These are phyloP conservation scores for Apis mellifera DNA, from an alignment of 1,140 invertebrate species.

Conservation along the genomic window DNA sequence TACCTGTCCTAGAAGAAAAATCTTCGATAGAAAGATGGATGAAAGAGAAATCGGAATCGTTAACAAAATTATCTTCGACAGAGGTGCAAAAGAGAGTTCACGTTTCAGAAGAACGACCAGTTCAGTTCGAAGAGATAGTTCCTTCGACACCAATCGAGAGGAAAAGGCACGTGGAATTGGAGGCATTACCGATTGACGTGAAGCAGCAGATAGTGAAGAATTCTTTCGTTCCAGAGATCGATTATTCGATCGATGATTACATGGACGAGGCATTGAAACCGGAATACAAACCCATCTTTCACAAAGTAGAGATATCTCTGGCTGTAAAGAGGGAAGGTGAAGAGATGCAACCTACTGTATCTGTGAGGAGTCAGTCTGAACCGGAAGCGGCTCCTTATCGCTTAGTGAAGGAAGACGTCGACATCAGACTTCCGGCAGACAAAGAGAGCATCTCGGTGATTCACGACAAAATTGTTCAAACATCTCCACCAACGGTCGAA, in stretches of 20 bases:
- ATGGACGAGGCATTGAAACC: slow-evolving; percentile 60
- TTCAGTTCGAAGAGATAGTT: neutral
- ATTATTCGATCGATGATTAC: slow-evolving; percentile 25
- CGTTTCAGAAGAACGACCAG: slow-evolving; percentile 25
- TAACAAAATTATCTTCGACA: too few relatives aligned
- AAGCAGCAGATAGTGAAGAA: slow-evolving; percentile 28
- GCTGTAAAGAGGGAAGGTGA: slow-evolving; percentile 70
- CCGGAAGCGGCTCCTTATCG: slow-evolving; percentile 60
- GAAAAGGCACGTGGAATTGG: neutral
- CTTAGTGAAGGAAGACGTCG: slow-evolving; percentile 73
- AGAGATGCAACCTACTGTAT: slow-evolving; percentile 64
- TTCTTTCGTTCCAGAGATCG: slow-evolving; percentile 35
- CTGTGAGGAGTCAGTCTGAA: slow-evolving; percentile 70
- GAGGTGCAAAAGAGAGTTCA: slow-evolving; percentile 11
- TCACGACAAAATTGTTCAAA: slow-evolving; percentile 70
- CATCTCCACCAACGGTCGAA: slow-evolving; percentile 37
- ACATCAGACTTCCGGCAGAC: slow-evolving; percentile 71
- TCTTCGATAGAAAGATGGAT: neutral
- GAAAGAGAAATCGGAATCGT: too few relatives aligned
- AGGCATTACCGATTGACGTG: neutral
- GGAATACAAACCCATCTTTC: slow-evolving; percentile 63
- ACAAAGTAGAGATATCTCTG: slow-evolving; percentile 75
- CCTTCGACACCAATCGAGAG: neutral
- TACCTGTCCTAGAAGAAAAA: slow-evolving; percentile 55
- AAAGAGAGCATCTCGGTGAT: slow-evolving; percentile 64